Percentiles rank a stretch among this genome's conserved stretches.
phyloP scores from a whole-genome alignment of 1,140 invertebrate species.

The Saccostrea glomerata region DNA sequence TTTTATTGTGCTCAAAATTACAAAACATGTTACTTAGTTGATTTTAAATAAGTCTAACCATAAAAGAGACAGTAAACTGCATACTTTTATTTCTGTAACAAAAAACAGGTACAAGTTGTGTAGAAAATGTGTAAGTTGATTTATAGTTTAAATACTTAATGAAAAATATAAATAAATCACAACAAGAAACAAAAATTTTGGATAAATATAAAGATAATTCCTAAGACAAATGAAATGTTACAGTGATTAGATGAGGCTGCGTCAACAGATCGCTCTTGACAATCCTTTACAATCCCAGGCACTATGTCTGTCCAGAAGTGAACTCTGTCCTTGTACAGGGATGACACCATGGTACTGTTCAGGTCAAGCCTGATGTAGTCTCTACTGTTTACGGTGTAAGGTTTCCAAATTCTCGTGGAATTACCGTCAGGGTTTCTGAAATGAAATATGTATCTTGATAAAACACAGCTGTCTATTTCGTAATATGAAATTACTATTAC shows the following conservation, averaged over 20 bases:
- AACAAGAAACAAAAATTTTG: neutral
- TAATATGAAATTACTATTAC: too few relatives aligned
- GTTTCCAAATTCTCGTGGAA: constrained; percentile 38
- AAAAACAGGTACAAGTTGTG: too few relatives aligned
- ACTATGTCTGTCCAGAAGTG: neutral
- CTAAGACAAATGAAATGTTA: neutral
- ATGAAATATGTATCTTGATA: neutral
- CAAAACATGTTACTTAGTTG: too few relatives aligned
- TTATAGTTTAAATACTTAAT: neutral
- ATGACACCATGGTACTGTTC: neutral
- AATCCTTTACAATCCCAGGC: neutral
- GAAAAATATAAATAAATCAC: neutral
- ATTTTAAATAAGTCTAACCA: too few relatives aligned
- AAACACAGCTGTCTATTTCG: too few relatives aligned
- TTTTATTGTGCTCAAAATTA: too few relatives aligned
- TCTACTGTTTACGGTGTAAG: neutral
- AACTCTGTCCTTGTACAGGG: constrained; percentile 3
- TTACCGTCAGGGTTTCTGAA: constrained; percentile 51
- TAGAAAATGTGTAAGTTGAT: too few relatives aligned
- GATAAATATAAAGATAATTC: neutral
- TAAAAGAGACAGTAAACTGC: too few relatives aligned
- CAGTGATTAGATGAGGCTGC: neutral
- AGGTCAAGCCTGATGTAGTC: constrained; percentile 14
- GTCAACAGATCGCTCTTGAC: neutral
- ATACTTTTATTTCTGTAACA: too few relatives aligned